phyloP scores from a whole-genome alignment of 1,140 invertebrate species.

The Danaus melanippus region DNA sequence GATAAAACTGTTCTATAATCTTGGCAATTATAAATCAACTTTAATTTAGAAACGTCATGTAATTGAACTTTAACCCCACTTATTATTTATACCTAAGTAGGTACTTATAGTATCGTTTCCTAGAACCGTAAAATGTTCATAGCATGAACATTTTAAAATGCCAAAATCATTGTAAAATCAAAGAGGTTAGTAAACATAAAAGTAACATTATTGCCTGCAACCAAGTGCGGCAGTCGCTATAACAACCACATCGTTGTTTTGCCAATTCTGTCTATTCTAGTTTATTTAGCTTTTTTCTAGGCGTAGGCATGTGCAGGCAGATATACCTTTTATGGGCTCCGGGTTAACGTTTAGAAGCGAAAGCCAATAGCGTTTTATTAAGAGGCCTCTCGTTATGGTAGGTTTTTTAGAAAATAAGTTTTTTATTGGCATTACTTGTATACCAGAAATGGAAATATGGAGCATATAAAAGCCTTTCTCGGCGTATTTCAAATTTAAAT shows the following conservation, averaged over 20 bases:
- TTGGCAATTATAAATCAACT: too few relatives aligned
- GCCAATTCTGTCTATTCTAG: slow-evolving; percentile 56
- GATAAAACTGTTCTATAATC: too few relatives aligned
- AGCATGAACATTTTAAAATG: too few relatives aligned
- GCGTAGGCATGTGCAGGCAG: slow-evolving; percentile 26
- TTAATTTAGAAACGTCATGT: too few relatives aligned
- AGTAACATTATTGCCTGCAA: slow-evolving; percentile 15
- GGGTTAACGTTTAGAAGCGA: slow-evolving; percentile 27
- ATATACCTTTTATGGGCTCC: slow-evolving; percentile 29
- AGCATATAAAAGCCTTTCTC: slow-evolving; percentile 19
- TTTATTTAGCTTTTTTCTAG: slow-evolving; percentile 33
- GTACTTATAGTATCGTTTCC: too few relatives aligned
- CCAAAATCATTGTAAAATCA: neutral
- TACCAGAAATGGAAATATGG: slow-evolving; percentile 73
- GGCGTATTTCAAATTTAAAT: slow-evolving; percentile 1
- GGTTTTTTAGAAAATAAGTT: slow-evolving; percentile 22
- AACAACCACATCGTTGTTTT: slow-evolving; percentile 58
- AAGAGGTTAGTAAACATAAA: slow-evolving; percentile 10
- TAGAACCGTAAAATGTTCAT: too few relatives aligned
- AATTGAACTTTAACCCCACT: too few relatives aligned
- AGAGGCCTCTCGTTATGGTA: slow-evolving; percentile 27
- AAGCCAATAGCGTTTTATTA: slow-evolving; percentile 30
- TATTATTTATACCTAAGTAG: too few relatives aligned
- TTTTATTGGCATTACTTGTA: slow-evolving; percentile 61
- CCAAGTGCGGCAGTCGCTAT: slow-evolving; percentile 50